Conservation (phyloP, 2,888 invertebrate genomes). For the Automeris io region DNA sequence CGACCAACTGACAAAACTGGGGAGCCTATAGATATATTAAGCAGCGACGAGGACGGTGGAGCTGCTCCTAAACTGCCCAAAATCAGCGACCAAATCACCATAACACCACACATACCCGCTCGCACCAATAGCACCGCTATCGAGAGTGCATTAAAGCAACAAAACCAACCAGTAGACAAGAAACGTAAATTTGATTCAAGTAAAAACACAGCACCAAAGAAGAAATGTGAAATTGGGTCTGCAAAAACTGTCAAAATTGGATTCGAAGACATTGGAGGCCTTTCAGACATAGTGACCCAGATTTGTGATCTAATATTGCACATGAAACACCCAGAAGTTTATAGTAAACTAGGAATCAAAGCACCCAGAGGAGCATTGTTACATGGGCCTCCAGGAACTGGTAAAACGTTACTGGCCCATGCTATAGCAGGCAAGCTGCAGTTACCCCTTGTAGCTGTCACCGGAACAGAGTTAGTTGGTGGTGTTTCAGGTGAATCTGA, state of each 20-base stretch:
- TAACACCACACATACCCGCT: slow-evolving; percentile 61
- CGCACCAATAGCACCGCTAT: slow-evolving; percentile 40
- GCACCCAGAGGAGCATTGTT: slow-evolving; percentile 94
- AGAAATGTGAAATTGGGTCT: slow-evolving; percentile 50
- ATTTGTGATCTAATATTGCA: slow-evolving; percentile 88
- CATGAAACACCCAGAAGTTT: slow-evolving; percentile 94
- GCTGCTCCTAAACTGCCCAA: slow-evolving; percentile 66
- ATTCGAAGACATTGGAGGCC: slow-evolving; percentile 89
- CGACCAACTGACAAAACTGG: slow-evolving; percentile 57
- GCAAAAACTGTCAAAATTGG: slow-evolving; percentile 66
- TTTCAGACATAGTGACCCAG: slow-evolving; percentile 82
- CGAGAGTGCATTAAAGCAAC: slow-evolving; percentile 40
- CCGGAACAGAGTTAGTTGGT: slow-evolving; percentile 94
- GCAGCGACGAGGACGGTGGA: slow-evolving; percentile 60
- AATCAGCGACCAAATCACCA: slow-evolving; percentile 69
- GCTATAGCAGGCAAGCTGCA: slow-evolving; percentile 91
- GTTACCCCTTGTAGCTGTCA: slow-evolving; percentile 89
- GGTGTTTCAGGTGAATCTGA: slow-evolving; percentile 98
- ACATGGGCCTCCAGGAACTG: slow-evolving; percentile 98
- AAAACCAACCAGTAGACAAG: slow-evolving; percentile 45
- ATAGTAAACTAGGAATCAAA: slow-evolving; percentile 87
- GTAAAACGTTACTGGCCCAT: slow-evolving; percentile 88
- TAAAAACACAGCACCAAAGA: slow-evolving; percentile 39
- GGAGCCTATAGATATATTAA: slow-evolving; percentile 66
- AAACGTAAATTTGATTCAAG: slow-evolving; percentile 55